phyloP scores from a whole-genome alignment of 2,888 invertebrate species.

The Zeuzera pyrina region DNA sequence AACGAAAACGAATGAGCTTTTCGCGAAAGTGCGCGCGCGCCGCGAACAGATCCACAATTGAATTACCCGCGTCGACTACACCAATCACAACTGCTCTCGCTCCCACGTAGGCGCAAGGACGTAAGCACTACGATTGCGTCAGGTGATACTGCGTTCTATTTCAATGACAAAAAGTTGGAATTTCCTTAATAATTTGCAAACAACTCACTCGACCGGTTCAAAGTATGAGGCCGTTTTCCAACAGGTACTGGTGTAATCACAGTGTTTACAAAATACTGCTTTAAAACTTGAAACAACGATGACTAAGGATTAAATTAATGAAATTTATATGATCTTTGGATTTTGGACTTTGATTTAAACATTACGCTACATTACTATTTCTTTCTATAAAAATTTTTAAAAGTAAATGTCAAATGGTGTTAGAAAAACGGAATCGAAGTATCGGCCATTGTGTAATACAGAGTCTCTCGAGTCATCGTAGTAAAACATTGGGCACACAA shows the following conservation, averaged over 20 bases:
- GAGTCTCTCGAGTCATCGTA: conserved; percentile 20
- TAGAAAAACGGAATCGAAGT: too few relatives aligned
- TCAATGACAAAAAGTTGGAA: conserved; percentile 15
- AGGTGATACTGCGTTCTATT: conserved; percentile 30
- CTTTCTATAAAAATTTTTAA: too few relatives aligned
- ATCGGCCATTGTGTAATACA: too few relatives aligned
- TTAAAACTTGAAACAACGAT: too few relatives aligned
- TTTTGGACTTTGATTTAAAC: too few relatives aligned
- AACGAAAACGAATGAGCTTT: conserved; percentile 55
- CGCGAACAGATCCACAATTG: conserved; percentile 47
- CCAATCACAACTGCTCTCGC: conserved; percentile 43
- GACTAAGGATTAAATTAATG: too few relatives aligned
- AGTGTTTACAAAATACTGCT: too few relatives aligned
- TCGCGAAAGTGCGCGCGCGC: conserved; percentile 60
- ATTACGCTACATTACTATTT: too few relatives aligned
- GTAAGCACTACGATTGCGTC: conserved; percentile 29
- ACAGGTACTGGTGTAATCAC: too few relatives aligned
- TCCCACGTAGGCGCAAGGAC: conserved; percentile 52
- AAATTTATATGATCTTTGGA: too few relatives aligned
- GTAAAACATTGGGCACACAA: conserved; percentile 27
- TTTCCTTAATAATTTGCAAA: conserved; percentile 11
- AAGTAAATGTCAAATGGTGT: too few relatives aligned
- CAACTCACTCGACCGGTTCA: conserved; percentile 21
- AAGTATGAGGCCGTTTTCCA: conserved; percentile 25
- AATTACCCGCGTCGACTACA: conserved; percentile 46